Conservation (phyloP, 2,113 vertebrate genomes). For the Aphyosemion australe region DNA sequence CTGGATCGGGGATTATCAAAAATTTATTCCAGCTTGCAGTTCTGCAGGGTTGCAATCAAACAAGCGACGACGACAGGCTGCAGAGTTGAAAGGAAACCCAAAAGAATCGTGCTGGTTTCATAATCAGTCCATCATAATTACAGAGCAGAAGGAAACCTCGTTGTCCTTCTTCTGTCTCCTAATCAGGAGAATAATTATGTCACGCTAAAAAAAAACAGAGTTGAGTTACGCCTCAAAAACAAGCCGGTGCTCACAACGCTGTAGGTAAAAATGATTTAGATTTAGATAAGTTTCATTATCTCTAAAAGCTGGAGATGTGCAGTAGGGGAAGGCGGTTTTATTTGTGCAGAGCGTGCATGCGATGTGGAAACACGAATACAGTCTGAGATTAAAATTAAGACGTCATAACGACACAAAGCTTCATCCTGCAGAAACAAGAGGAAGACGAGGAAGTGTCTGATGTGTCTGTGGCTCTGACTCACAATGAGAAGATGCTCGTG, state of each 20-base stretch:
- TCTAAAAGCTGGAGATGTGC: no score
- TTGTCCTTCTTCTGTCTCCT: background rate
- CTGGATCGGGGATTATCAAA: constrained; percentile 7
- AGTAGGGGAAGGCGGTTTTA: no score
- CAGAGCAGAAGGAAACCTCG: background rate
- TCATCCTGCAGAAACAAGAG: constrained; percentile 4
- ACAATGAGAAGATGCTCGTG: constrained; percentile 19
- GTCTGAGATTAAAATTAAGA: no score
- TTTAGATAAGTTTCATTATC: no score
- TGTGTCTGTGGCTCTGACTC: constrained; percentile 1
- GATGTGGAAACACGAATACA: no score
- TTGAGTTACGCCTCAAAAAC: background rate
- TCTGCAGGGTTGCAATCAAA: background rate
- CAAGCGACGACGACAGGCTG: background rate
- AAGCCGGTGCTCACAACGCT: background rate
- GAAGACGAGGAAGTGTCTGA: constrained; percentile 8
- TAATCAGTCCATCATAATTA: background rate
- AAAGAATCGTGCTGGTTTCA: no score
- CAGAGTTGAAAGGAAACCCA: background rate
- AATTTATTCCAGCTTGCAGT: background rate
- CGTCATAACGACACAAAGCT: background rate
- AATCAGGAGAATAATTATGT: background rate
- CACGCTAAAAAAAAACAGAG: background rate
- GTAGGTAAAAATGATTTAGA: background rate
- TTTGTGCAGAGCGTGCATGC: no score